A percentile compares a stretch with the other conserved stretches of the same genome.
These are phyloP conservation scores for Tetragonula clypearis DNA, from an alignment of 1,140 invertebrate species.

Conservation along the genomic window DNA sequence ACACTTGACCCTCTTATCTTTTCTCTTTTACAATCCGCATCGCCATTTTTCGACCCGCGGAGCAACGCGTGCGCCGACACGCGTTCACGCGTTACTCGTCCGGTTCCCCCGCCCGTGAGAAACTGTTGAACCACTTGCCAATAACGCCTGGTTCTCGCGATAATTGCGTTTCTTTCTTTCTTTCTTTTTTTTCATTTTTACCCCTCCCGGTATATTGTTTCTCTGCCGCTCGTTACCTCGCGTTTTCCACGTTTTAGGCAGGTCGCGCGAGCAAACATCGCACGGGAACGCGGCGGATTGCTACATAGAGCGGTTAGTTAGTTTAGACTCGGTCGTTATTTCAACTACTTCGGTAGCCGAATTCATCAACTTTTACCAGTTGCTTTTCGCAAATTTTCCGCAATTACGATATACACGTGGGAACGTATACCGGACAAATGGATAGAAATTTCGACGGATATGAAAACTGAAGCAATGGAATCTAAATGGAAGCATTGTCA, in stretches of 20 bases:
- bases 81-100: not conserved
- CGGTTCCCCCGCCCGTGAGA: not conserved
- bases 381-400: not conserved
- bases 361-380: not conserved
- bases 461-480: too few relatives aligned
- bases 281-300: not conserved
- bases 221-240: not conserved
- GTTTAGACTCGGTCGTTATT: not conserved
- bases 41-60: conserved; percentile 21
- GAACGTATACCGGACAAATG: too few relatives aligned
- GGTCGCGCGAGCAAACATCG: not conserved
- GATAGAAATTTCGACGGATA: too few relatives aligned
- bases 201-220: not conserved
- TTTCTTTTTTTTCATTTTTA: too few relatives aligned
- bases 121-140: conserved; percentile 30
- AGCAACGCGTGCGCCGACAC: not conserved
- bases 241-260: not conserved
- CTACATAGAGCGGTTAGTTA: not conserved
- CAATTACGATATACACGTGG: not conserved
- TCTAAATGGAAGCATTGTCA: too few relatives aligned
- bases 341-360: not conserved
- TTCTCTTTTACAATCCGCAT: conserved; percentile 25
- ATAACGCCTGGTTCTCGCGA: conserved; percentile 20
- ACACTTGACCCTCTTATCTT: conserved; percentile 51
- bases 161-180: conserved; percentile 2